Conservation (phyloP, 2,113 vertebrate species). For the Pristiophorus japonicus region DNA sequence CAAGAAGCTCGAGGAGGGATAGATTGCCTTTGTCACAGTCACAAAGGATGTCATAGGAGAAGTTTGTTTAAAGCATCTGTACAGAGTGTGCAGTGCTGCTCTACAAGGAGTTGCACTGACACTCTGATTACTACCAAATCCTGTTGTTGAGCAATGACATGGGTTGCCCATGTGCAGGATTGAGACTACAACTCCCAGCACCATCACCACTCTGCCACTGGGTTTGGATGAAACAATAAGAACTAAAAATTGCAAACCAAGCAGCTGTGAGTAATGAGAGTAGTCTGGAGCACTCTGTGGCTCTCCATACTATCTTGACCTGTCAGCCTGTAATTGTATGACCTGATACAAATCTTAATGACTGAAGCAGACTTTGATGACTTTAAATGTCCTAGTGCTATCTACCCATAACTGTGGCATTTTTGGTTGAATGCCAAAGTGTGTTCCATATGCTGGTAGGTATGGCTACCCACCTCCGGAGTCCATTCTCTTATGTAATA, state of each 20-base stretch:
- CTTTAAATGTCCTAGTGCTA: not conserved
- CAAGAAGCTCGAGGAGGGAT: too few relatives aligned
- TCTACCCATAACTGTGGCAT: not conserved
- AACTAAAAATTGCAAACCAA: not conserved
- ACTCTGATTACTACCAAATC: not conserved
- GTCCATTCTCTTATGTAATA: not conserved
- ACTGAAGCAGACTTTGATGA: not conserved
- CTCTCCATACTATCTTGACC: too few relatives aligned
- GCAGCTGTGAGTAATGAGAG: not conserved
- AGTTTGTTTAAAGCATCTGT: not conserved
- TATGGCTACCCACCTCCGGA: not conserved
- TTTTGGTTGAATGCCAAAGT: not conserved
- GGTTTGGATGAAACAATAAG: not conserved
- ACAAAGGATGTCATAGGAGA: too few relatives aligned
- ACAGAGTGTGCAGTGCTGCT: not conserved
- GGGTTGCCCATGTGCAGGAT: not conserved
- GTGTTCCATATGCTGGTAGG: not conserved
- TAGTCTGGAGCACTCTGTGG: not conserved
- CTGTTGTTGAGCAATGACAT: not conserved
- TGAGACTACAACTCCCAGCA: not conserved
- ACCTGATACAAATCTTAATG: not conserved
- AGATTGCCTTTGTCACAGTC: too few relatives aligned
- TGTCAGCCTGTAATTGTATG: not conserved
- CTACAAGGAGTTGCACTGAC: not conserved
- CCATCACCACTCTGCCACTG: not conserved